Conservation (phyloP, 2,113 vertebrate genomes). For the Rhabdomys dilectus region DNA sequence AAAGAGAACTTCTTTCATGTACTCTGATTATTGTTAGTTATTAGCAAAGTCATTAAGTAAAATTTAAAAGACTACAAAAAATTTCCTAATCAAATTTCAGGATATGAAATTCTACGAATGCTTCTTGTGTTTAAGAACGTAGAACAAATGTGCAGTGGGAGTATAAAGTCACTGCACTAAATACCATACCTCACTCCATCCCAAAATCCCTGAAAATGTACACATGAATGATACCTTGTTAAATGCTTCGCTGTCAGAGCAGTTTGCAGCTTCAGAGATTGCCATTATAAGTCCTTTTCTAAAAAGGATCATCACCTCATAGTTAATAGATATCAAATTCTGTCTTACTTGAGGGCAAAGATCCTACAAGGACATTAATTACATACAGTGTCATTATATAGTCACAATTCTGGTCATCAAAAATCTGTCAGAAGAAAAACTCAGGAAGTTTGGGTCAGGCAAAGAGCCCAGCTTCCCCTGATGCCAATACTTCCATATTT, state of each 20-base stretch:
- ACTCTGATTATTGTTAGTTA: constrained; percentile 47
- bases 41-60: constrained; percentile 53
- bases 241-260: background rate
- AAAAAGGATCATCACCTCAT: constrained; percentile 47
- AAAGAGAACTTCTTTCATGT: constrained; percentile 48
- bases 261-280: constrained; percentile 11
- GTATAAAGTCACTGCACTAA: background rate
- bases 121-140: background rate
- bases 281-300: constrained; percentile 10
- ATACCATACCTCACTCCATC: background rate
- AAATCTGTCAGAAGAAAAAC: constrained; percentile 8
- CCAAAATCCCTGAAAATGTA: constrained; percentile 49
- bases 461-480: constrained; percentile 32
- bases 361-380: constrained; percentile 61
- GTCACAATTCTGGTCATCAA: constrained; percentile 42
- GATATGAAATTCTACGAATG: constrained; percentile 33
- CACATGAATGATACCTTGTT: background rate
- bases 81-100: constrained; percentile 54
- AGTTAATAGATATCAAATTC: constrained; percentile 51
- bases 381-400: constrained; percentile 33
- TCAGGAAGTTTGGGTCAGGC: constrained; percentile 17
- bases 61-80: constrained; percentile 58
- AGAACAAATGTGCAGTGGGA: background rate
- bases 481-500: constrained; percentile 18
- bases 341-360: constrained; percentile 54